A percentile compares a stretch with the other conserved stretches of the same genome.
phyloP scores from a whole-genome alignment of 2,888 invertebrate genomes.

The Polyommatus icarus region DNA sequence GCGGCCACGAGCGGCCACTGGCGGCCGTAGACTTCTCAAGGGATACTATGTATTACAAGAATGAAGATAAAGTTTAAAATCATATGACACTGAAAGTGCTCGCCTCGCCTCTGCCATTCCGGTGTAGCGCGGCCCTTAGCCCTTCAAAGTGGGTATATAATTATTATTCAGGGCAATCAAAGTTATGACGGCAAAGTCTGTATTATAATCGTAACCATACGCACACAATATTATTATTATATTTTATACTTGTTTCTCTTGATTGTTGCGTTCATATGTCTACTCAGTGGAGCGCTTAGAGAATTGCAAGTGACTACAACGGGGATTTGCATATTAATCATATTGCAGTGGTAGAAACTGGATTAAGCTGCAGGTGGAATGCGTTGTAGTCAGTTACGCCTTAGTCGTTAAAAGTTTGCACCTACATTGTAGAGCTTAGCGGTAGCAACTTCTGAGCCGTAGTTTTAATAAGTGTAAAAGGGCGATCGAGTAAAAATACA shows the following conservation, averaged over 20 bases:
- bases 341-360: not conserved
- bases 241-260: not conserved
- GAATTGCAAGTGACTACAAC: not conserved
- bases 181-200: no score
- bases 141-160: no score
- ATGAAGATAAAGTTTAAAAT: no score
- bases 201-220: no score
- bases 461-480: not conserved
- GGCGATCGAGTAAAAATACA: not conserved
- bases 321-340: slow-evolving; percentile 13
- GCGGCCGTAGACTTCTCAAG: no score
- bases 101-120: no score
- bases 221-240: no score
- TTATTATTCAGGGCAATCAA: no score
- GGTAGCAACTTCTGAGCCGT: not conserved
- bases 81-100: no score
- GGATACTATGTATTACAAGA: no score
- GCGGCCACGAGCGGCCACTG: no score
- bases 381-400: not conserved
- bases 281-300: not conserved
- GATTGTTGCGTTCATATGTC: not conserved
- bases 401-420: not conserved
- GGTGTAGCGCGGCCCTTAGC: no score
- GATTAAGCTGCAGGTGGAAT: slow-evolving; percentile 7
- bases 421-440: not conserved